These are phyloP conservation scores for Choreutis nemorana DNA, from an alignment of 2,888 invertebrate species.

Conservation along the genomic window DNA sequence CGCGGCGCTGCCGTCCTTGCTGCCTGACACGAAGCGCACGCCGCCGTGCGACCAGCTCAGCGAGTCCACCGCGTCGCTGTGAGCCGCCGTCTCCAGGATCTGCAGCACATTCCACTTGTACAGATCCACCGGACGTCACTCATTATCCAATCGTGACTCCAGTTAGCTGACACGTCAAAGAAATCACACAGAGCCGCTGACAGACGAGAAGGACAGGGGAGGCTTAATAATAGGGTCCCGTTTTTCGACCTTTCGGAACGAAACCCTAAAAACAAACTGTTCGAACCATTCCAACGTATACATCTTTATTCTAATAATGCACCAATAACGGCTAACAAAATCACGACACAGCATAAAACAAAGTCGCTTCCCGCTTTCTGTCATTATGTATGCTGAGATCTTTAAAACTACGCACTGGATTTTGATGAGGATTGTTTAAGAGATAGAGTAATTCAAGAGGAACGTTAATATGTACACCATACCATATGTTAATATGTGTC, in stretches of 20 bases:
- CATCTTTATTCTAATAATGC: too few relatives aligned
- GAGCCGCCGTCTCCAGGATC: slow-evolving; percentile 79
- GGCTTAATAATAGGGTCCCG: too few relatives aligned
- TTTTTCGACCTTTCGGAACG: slow-evolving; percentile 6
- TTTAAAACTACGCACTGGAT: too few relatives aligned
- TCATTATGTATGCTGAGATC: too few relatives aligned
- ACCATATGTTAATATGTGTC: too few relatives aligned
- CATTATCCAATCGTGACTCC: background rate
- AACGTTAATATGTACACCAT: too few relatives aligned
- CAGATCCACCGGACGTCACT: background rate
- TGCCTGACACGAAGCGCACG: slow-evolving; percentile 90
- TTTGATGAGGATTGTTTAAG: too few relatives aligned
- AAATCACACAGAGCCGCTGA: background rate
- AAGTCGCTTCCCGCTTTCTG: too few relatives aligned
- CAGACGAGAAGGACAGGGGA: slow-evolving; percentile 9
- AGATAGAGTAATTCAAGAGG: too few relatives aligned
- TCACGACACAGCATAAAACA: too few relatives aligned
- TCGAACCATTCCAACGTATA: too few relatives aligned
- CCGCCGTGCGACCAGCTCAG: slow-evolving; percentile 94
- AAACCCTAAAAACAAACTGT: background rate
- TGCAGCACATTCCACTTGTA: slow-evolving; percentile 15
- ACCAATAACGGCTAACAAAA: too few relatives aligned
- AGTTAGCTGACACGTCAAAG: slow-evolving; percentile 8
- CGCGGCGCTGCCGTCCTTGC: slow-evolving; percentile 93
- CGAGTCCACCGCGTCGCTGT: slow-evolving; percentile 92